Evolutionary conservation across 2,797 vertebrate species (phyloP), one percentile per base, ranked within the genome.

Genomic region (Danio tinwini): DNA sequence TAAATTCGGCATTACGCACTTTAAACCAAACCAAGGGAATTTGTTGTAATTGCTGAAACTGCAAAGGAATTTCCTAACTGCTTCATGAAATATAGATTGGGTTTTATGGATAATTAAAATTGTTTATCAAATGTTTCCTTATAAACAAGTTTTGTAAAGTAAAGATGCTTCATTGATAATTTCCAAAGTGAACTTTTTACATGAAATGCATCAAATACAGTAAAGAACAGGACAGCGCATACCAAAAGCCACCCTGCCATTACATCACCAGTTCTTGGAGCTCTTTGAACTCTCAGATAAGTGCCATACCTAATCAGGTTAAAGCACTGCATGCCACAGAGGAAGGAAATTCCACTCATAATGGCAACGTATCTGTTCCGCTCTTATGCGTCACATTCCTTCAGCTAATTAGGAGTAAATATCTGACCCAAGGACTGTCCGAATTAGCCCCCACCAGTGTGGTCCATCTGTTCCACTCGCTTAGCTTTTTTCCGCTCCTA

Each of bases 291-390:
- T 93, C 84, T 81, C 89, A 85, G 92, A 94, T 94, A 93, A 92
- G 92, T 92, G 93, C 92, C 92, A 89, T 93, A 94, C 93, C 92
- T 93, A 94, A 94, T 94, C 93, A 93, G 90, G 92, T 93, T 93
- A 93, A 93, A 92, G 90, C 90, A 92, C 91, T 82, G 55, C 92
- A 92, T 91, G 90, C 91, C 85, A 86, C 80, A 84, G 90, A 92
- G 91, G 81, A 90, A 91, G 91, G 85, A 93, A 92, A 93, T 94
- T 93, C 92, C 91, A 86, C 52, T 87, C 89, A 90, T 92, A 94
- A 94, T 86, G 91, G 92, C 93, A 93, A 94, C 91, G 88, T 94
- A 94, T 94, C 93, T 93, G 92, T 93, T 93, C 92, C 88, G 88
- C 92, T 94, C 90, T 93, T 91, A 93, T 93, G 93, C 88, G 78